These are phyloP conservation scores for Helleia helle DNA, from an alignment of 2,888 invertebrate species.

Conservation along the genomic window DNA sequence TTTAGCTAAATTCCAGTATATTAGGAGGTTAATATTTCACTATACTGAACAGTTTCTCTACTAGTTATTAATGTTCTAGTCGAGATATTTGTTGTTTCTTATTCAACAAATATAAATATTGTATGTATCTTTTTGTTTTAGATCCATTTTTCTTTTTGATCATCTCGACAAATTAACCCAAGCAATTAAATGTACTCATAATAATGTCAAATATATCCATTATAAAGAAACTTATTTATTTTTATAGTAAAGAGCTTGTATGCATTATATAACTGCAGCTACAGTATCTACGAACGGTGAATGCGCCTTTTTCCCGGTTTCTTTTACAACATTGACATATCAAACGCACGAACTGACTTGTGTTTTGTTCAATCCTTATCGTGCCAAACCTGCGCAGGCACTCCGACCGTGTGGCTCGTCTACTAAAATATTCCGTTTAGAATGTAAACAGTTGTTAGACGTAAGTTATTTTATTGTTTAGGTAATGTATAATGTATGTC, in stretches of 20 bases:
- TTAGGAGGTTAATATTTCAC: neutral
- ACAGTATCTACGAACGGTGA: conserved; percentile 10
- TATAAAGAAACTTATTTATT: conserved; percentile 41
- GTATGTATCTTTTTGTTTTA: neutral
- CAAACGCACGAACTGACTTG: conserved; percentile 21
- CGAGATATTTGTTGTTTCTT: conserved; percentile 7
- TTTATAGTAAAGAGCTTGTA: conserved; percentile 29
- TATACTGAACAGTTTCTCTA: conserved; percentile 1
- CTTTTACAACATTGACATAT: conserved; percentile 35
- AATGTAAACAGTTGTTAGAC: conserved; percentile 56
- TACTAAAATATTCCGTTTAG: conserved; percentile 56
- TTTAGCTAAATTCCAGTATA: neutral
- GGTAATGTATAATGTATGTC: conserved; percentile 61
- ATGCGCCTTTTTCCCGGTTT: conserved; percentile 13
- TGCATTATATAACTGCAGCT: conserved; percentile 13
- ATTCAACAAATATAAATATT: conserved; percentile 4
- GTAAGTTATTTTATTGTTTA: conserved; percentile 66
- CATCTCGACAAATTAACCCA: neutral
- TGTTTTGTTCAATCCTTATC: conserved; percentile 8
- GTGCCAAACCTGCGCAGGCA: conserved; percentile 51
- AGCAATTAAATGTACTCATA: neutral
- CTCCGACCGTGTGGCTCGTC: conserved; percentile 25
- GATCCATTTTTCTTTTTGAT: neutral
- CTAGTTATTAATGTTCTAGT: conserved; percentile 7
- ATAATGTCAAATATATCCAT: conserved; percentile 12